Evolutionary conservation across 1,140 invertebrate species (phyloP).

Genomic region (Drosophila triauraria): DNA sequence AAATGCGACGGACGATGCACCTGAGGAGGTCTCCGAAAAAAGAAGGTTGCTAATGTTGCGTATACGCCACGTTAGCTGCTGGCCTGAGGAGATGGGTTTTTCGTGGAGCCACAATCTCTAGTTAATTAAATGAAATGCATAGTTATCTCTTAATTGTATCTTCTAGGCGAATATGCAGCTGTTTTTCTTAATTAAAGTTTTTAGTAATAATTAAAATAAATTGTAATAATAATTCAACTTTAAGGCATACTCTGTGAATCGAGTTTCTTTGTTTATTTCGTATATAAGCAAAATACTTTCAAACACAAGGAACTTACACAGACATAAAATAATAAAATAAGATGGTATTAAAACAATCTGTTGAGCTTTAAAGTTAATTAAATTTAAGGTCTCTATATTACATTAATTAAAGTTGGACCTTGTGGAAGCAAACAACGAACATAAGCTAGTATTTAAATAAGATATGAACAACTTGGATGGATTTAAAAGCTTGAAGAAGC

Average conservation of each 20-base stretch:
- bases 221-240: not conserved
- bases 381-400: not conserved
- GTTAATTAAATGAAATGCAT: not conserved
- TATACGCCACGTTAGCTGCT: slow-evolving; percentile 27
- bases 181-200: no score
- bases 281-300: not conserved
- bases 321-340: not conserved
- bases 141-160: not conserved
- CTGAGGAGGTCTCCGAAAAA: slow-evolving; percentile 20
- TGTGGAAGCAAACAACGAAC: not conserved
- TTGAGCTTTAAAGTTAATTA: not conserved
- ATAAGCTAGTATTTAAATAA: not conserved
- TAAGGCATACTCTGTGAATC: no score
- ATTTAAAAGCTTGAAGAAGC: not conserved
- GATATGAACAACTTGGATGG: not conserved
- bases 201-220: not conserved
- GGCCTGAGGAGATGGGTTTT: not conserved
- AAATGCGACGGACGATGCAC: slow-evolving; percentile 20
- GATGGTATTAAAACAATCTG: no score
- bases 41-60: slow-evolving; percentile 36
- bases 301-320: not conserved
- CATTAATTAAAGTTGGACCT: not conserved
- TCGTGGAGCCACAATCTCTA: not conserved
- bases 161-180: not conserved
- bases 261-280: not conserved